These are phyloP conservation scores for Peribatodes rhomboidaria DNA, from an alignment of 2,888 invertebrate species.

Conservation along the genomic window DNA sequence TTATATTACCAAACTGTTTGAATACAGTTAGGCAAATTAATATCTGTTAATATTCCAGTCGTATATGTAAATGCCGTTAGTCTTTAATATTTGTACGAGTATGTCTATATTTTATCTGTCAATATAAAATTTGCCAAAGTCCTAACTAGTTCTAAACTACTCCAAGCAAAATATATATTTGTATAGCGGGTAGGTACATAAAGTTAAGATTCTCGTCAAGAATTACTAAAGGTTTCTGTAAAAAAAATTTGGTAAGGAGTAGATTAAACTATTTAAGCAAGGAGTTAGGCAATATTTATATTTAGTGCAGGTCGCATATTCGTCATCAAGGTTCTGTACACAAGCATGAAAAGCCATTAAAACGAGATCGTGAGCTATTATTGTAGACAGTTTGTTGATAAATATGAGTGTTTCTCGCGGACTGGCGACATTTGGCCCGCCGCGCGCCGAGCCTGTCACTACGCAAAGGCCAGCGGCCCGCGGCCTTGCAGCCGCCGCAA, in stretches of 20 bases:
- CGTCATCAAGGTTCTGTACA: not conserved
- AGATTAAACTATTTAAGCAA: no score
- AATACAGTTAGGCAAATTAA: not conserved
- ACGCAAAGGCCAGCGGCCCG: slow-evolving; percentile 67
- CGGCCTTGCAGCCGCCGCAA: slow-evolving; percentile 72
- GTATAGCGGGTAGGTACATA: no score
- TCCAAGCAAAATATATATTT: no score
- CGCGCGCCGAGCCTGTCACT: slow-evolving; percentile 78
- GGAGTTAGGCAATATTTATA: not conserved
- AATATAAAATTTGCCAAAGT: no score
- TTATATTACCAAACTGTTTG: not conserved
- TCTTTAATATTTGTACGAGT: no score
- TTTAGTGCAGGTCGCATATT: not conserved
- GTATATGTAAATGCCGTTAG: not conserved
- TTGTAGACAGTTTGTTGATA: slow-evolving; percentile 27
- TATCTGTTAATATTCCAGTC: not conserved
- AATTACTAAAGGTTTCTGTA: not conserved
- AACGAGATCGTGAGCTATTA: slow-evolving; percentile 29
- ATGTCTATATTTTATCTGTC: no score
- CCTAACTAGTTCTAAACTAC: no score
- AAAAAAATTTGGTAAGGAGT: not conserved
- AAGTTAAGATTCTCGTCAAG: no score
- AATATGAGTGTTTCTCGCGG: slow-evolving; percentile 42
- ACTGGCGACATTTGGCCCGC: slow-evolving; percentile 55
- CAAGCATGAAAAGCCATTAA: slow-evolving; percentile 7